Evolutionary conservation across 2,888 invertebrate species (phyloP), one percentile per base, ranked within the genome.

Genomic region (Callimorpha dominula): DNA sequence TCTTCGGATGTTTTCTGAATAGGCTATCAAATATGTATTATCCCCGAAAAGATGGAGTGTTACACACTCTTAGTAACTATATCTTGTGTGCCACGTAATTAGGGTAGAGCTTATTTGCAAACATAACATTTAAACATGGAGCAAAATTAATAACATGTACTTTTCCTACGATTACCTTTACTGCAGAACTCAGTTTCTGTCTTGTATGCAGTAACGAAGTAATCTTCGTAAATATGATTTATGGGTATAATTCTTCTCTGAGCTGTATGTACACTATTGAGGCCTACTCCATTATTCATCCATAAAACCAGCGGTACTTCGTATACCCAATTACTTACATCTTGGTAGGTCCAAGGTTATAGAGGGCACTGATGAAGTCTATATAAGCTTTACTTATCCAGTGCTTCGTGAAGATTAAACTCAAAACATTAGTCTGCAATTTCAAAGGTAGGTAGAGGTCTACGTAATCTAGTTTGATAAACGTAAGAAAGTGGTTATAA

Each of bases 401-500:
- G 78, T 66, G 78, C 77, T 74, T 82, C 81, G 79, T 76, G 79
- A 77, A 79, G 78, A 81, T 78, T 79, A 77, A 73, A 64, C 68
- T 68, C 65, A 74, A 71, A 70, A 40, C 71, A 72, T 77, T 74
- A 70, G 31, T 31, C 31, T 2, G 66, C 72, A 70, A 72, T 76
- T 73, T 62, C 64, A 52, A 42, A 69, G 40, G 2, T 20, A 52
- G 49, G 20, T 72, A n/a, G 4, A 11, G n/a, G 31, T 31, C 31
- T 31, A 46, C 43, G 9, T 72, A 72, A 74, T 66, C 63, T 65
- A 20, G 52, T 49, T 12, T 74, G 68, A 74, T 77, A 15, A 75
- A 57, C 17, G 49, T 46, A 60, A 14, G 60, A 60, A 60, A 60
- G 14, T 60, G 12, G 60, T 6, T 60, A 14, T 60, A 60, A 60